A percentile compares a stretch with the other conserved stretches of the same genome.
These are phyloP conservation scores for Subanguina moxae DNA, from an alignment of 1,140 invertebrate species.

Conservation along the genomic window DNA sequence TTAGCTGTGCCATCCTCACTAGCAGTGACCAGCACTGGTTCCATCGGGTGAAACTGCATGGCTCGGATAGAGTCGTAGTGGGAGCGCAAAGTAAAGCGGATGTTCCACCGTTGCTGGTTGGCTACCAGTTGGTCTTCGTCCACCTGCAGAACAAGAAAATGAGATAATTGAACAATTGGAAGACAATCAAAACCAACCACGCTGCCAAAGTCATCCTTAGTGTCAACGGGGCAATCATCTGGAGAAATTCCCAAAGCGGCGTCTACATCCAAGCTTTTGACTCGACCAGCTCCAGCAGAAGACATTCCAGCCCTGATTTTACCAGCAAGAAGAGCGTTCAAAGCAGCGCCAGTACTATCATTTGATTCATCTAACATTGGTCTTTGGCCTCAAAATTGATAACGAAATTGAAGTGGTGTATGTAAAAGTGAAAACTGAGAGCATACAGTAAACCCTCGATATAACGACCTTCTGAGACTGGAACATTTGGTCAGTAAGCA, in stretches of 20 bases:
- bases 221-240: not conserved
- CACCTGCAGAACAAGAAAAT: constrained; percentile 13
- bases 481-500: no score
- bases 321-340: not conserved
- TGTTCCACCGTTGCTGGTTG: constrained; percentile 44
- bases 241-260: not conserved
- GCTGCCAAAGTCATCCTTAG: not conserved
- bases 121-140: constrained; percentile 39
- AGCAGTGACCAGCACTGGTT: constrained; percentile 92
- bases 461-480: no score
- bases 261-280: not conserved
- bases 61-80: constrained; percentile 83
- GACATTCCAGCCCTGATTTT: not conserved
- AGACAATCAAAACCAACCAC: not conserved
- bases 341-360: no score
- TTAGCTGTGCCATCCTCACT: constrained; percentile 98
- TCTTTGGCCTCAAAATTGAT: no score
- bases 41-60: constrained; percentile 92
- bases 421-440: no score
- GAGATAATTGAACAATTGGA: no score
- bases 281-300: not conserved
- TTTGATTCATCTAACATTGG: no score
- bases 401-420: no score
- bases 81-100: constrained; percentile 51
- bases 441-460: no score